A percentile compares a stretch with the other conserved stretches of the same genome.
Evolutionary conservation across 2,113 vertebrate genomes (phyloP).

Genomic region (Triplophysa dalaica): DNA sequence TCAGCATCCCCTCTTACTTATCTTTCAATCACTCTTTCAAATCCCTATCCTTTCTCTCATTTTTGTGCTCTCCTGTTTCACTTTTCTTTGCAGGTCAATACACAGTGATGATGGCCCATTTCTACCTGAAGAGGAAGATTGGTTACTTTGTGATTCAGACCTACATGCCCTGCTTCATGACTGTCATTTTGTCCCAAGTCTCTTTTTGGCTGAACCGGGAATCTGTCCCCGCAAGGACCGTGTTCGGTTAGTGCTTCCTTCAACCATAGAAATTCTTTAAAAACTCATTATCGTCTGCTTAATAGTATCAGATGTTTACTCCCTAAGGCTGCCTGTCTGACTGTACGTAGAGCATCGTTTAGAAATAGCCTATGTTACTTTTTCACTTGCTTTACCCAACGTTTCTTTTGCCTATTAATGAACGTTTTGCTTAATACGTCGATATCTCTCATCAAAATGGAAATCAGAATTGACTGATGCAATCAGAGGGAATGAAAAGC

Average conservation of each 20-base stretch:
- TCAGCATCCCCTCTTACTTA: constrained; percentile 3
- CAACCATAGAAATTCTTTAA: neutral
- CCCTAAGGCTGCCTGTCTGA: neutral
- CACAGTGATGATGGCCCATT: constrained; percentile 96
- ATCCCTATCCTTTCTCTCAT: neutral
- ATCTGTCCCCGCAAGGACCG: constrained; percentile 93
- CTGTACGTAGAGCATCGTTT: neutral
- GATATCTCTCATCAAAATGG: constrained; percentile 53
- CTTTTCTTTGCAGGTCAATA: constrained; percentile 82
- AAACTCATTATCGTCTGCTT: too few relatives aligned
- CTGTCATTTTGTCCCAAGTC: constrained; percentile 94
- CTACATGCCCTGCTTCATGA: constrained; percentile 98
- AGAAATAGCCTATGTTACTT: neutral
- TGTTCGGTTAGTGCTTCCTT: constrained; percentile 85
- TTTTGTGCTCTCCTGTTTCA: neutral
- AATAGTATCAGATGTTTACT: neutral
- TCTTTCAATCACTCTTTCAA: constrained; percentile 26
- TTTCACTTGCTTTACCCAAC: neutral
- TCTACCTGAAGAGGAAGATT: constrained; percentile 97
- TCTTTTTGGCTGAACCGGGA: constrained; percentile 98
- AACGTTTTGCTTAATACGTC: constrained; percentile 41
- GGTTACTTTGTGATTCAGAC: constrained; percentile 99
- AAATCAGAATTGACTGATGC: constrained; percentile 45
- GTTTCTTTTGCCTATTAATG: constrained; percentile 18
- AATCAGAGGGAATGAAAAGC: constrained; percentile 42